Percentiles rank a stretch among this genome's conserved stretches.
Evolutionary conservation across 92 coral and sea anemone species (phyloP).

Genomic region (Galaxea fascicularis): DNA sequence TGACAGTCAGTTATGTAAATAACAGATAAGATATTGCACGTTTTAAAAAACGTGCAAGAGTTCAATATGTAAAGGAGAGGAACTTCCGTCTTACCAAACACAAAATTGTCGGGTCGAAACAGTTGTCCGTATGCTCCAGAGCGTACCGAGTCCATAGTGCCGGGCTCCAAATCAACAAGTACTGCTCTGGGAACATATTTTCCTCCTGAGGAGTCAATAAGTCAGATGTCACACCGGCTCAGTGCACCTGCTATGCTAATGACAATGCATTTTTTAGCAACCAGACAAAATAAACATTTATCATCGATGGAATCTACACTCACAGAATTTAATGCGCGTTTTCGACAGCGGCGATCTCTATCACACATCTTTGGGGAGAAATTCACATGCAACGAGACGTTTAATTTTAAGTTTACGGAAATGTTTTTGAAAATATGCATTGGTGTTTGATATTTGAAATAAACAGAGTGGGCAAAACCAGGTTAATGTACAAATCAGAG

Average conservation of each 20-base stretch:
- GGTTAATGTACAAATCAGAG: background rate
- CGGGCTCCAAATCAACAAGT: conserved; percentile 78
- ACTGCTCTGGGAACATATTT: conserved; percentile 81
- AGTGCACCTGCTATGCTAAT: conserved; percentile 22
- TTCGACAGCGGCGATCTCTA: background rate
- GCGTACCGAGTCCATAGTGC: conserved; percentile 80
- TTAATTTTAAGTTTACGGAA: background rate
- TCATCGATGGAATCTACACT: conserved; percentile 3
- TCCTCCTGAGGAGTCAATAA: conserved; percentile 56
- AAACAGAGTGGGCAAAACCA: background rate
- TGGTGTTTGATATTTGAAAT: background rate
- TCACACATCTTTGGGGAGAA: background rate
- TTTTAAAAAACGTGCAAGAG: too few relatives aligned
- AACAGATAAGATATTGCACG: background rate
- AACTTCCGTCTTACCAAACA: conserved; percentile 62
- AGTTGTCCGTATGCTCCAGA: conserved; percentile 64
- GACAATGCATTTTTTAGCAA: background rate
- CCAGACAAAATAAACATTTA: conserved; percentile 9
- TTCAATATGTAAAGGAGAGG: too few relatives aligned
- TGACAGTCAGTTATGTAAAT: background rate
- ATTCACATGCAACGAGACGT: background rate
- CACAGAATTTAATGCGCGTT: too few relatives aligned
- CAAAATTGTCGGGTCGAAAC: conserved; percentile 78
- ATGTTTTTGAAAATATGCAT: background rate
- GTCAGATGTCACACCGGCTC: conserved; percentile 16